Percentiles rank a stretch among this genome's conserved stretches.
Conservation (phyloP, 53 echinoderm and acorn worm species). For the Arbacia lixula region DNA sequence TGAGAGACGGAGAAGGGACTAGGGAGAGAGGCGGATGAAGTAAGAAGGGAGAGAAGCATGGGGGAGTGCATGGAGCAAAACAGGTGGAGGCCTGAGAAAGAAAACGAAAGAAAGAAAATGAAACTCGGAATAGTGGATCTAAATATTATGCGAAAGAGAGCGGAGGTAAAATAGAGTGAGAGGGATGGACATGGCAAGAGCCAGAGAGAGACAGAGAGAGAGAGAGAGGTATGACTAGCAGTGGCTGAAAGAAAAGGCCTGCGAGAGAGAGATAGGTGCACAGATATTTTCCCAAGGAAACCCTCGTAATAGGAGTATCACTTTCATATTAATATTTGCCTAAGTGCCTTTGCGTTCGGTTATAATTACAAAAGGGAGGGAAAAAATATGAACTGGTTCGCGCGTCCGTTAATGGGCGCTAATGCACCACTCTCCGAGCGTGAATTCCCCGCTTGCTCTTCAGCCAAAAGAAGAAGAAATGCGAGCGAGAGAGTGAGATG, state of each 20-base stretch:
- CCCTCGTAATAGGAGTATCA: conserved; percentile 41
- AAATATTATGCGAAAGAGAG: too few species aligned
- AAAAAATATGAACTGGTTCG: conserved; percentile 44
- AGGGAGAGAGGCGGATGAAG: not conserved
- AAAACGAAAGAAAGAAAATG: not conserved
- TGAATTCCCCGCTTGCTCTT: not conserved
- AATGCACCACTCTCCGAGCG: conserved; percentile 21
- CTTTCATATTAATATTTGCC: conserved; percentile 65
- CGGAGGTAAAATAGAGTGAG: too few species aligned
- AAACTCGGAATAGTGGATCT: too few species aligned
- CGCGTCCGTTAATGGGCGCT: conserved; percentile 29
- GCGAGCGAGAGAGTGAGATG: not conserved
- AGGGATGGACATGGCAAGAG: too few species aligned
- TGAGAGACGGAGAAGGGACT: not conserved
- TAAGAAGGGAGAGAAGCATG: not conserved
- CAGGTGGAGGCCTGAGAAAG: not conserved
- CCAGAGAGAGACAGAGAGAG: too few species aligned
- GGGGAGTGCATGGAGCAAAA: not conserved
- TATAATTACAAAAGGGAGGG: conserved; percentile 42
- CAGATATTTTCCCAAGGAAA: conserved; percentile 46
- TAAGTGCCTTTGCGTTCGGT: conserved; percentile 56
- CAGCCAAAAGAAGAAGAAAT: conserved; percentile 18
- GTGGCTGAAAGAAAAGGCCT: not conserved
- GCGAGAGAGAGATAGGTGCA: conserved; percentile 3
- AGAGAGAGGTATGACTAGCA: not conserved